phyloP scores from a whole-genome alignment of 2,113 vertebrate genomes.

The Protobothrops flavoviridis region DNA sequence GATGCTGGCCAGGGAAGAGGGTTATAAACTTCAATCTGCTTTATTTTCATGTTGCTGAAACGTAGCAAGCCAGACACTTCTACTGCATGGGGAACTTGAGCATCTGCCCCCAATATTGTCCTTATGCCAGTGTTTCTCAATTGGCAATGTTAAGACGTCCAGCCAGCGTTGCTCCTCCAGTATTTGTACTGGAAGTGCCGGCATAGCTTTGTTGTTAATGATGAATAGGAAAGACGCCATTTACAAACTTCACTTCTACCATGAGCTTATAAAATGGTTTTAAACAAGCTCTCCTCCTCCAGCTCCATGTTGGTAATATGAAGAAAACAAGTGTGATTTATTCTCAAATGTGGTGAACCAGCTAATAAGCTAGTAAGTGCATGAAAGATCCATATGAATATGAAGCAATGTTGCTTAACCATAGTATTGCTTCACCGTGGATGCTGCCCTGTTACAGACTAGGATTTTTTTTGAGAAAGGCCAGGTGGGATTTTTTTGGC shows the following conservation, averaged over 20 bases:
- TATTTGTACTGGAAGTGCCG: not conserved
- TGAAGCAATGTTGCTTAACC: not conserved
- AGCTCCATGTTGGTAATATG: not conserved
- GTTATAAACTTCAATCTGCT: not conserved
- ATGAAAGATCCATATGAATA: not conserved
- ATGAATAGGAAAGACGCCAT: not conserved
- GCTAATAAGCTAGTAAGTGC: not conserved
- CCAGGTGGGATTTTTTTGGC: not conserved
- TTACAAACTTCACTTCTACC: not conserved
- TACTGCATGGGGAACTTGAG: not conserved
- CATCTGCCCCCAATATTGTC: not conserved
- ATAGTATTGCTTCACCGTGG: not conserved
- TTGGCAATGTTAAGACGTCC: not conserved
- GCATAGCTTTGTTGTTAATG: not conserved
- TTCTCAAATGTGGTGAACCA: not conserved
- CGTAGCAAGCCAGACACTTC: not conserved
- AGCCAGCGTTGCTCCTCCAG: too few species aligned
- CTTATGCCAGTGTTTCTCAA: not conserved
- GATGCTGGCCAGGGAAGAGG: not conserved
- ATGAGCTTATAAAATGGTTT: not conserved
- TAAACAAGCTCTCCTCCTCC: not conserved
- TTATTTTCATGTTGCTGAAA: not conserved
- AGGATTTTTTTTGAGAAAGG: not conserved
- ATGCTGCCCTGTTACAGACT: not conserved
- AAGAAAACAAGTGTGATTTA: not conserved